Evolutionary conservation across 2,113 vertebrate species (phyloP).

Genomic region (Aegotheles bennettii): DNA sequence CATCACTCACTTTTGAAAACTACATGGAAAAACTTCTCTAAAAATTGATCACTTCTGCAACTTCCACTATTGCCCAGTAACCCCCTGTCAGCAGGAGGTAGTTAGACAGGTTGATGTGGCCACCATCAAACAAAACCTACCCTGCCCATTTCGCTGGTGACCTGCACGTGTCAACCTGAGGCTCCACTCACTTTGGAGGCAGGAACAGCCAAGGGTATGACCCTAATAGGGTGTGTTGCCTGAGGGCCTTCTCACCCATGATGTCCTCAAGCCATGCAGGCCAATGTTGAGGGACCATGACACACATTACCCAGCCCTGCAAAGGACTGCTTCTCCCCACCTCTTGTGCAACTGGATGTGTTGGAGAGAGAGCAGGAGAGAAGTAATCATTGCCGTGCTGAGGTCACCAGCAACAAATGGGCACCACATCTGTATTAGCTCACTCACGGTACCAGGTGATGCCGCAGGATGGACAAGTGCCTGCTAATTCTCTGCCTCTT

Average conservation of each 20-base stretch:
- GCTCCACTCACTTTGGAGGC: background rate
- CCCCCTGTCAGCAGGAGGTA: background rate
- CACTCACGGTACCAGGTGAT: fast-evolving
- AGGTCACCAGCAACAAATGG: background rate
- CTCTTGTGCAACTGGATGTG: fast-evolving
- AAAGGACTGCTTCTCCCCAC: background rate
- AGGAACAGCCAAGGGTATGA: background rate
- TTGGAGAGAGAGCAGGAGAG: background rate
- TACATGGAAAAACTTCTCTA: background rate
- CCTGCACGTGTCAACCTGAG: background rate
- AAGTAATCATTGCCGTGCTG: background rate
- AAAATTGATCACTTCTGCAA: background rate
- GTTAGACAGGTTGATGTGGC: background rate
- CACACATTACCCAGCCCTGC: background rate
- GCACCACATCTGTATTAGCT: background rate
- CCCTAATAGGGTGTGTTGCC: background rate
- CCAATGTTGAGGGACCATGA: background rate
- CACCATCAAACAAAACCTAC: background rate
- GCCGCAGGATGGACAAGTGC: fast-evolving
- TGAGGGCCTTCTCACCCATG: background rate
- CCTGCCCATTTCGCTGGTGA: background rate
- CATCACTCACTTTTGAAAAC: background rate
- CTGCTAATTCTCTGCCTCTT: background rate
- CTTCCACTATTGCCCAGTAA: background rate
- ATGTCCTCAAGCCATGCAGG: background rate